These are phyloP conservation scores for Falco concolor DNA, from an alignment of 2,797 vertebrate species.

Conservation along the genomic window DNA sequence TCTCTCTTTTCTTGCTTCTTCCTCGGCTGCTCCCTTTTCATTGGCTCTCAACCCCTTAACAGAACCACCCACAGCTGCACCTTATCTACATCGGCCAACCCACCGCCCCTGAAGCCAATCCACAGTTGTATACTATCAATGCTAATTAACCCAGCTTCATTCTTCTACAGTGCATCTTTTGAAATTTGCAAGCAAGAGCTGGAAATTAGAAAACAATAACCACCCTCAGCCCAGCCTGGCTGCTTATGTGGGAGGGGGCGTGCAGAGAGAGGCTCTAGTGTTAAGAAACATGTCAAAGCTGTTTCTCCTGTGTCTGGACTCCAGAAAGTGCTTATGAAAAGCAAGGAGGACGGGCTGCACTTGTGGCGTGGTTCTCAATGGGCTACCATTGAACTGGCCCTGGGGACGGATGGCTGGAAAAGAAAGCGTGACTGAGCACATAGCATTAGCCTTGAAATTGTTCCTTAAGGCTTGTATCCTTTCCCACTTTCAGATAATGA, in stretches of 20 bases:
- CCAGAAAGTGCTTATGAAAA: background rate
- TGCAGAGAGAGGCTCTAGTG: background rate
- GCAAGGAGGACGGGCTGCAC: background rate
- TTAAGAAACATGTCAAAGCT: background rate
- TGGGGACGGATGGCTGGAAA: background rate
- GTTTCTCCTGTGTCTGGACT: background rate
- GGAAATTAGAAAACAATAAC: background rate
- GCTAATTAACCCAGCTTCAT: too few relatives aligned
- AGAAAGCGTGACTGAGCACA: rapidly evolving
- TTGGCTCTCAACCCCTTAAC: too few relatives aligned
- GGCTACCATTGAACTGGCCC: background rate
- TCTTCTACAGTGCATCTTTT: background rate
- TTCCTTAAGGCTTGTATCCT: background rate
- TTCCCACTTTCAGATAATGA: background rate
- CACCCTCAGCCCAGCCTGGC: background rate
- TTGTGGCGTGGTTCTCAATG: background rate
- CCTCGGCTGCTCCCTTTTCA: too few relatives aligned
- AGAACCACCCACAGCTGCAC: too few relatives aligned
- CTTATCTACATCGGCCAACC: too few relatives aligned
- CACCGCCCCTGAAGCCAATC: too few relatives aligned
- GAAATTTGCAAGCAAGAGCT: background rate
- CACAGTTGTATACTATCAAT: too few relatives aligned
- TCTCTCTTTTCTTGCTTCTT: too few relatives aligned
- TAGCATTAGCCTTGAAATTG: background rate
- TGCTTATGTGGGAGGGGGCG: background rate